Base-by-base conservation (phyloP, 2,113 vertebrate genomes). In the Triplophysa siluroides region DNA sequence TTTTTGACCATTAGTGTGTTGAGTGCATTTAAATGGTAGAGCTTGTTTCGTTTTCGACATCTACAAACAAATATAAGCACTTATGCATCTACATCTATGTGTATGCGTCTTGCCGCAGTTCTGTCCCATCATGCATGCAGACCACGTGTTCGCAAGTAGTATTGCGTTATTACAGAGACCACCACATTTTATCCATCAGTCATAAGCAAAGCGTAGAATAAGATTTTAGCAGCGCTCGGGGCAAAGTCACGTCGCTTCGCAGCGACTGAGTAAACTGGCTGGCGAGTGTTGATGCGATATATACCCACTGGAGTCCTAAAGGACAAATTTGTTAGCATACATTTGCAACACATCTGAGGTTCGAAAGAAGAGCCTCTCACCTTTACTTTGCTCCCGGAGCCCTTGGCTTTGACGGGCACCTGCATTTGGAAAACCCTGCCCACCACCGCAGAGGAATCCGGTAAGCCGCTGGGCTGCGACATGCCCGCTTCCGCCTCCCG, bases 401-500 rank as follows among this genome's bases (percentile, higher is more conserved):
- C 91, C 86, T 93, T 91, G 84, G 92, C 89, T 87, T 94, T 90
- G 0, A 86, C 88, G 2, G 95, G 95, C 86, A 97, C 92, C 79
- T 90, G 92, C 88, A 96, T 93, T 83, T 87, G 90, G 88, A 98
- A 98, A 67, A 94, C 91, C 79, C 95, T 91, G 2, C 96, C 96
- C 75, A 97, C 95, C 52, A 94, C 91, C 0, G 95, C 95, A 0
- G 91, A 94, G 84, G 95, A 94, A 88, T 98, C 95, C 0, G 95
- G 95, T 58, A 96, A 94, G 80, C 94, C 92, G 0, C 86, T 81
- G 0, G 67, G 73, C 24, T 76, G 71, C 0, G 61, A 61, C 45
- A 24, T 38, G 0, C 78, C 83, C 0, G 85, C 79, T 76, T 83
- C 88, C 29, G 38, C 85, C 81, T 95, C 95, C 4, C 89, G 94